Percentiles rank a stretch among this genome's conserved stretches.
These are phyloP conservation scores for Tuberolachnus salignus DNA, from an alignment of 2,888 invertebrate species.

Conservation along the genomic window DNA sequence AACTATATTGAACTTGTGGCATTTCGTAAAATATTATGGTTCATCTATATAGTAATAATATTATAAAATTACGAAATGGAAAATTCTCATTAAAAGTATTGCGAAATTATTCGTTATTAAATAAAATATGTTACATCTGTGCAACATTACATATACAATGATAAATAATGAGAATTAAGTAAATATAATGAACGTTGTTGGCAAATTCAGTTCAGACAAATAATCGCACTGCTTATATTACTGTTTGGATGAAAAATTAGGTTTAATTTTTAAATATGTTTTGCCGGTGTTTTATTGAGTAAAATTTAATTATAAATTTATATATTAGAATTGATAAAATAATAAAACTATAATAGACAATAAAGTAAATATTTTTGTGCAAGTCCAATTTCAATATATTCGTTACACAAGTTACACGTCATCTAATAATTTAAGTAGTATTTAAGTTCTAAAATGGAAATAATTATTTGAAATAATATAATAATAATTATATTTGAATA, in stretches of 20 bases:
- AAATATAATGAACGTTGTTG: neutral
- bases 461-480: no score
- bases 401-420: conserved; percentile 28
- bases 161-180: neutral
- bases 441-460: no score
- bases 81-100: neutral
- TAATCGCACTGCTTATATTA: neutral
- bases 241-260: neutral
- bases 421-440: no score
- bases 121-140: neutral
- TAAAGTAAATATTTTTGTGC: conserved; percentile 15
- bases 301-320: no score
- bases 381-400: conserved; percentile 40
- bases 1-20: no score
- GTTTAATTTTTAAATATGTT: neutral
- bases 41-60: no score
- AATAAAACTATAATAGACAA: neutral
- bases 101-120: neutral
- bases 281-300: neutral
- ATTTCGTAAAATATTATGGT: no score
- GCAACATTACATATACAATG: neutral
- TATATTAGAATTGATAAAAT: no score
- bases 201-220: neutral
- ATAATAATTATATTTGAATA: no score
- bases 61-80: conserved; percentile 6